Evolutionary conservation across 2,113 vertebrate genomes (phyloP).

Genomic region (Peucedramus taeniatus): DNA sequence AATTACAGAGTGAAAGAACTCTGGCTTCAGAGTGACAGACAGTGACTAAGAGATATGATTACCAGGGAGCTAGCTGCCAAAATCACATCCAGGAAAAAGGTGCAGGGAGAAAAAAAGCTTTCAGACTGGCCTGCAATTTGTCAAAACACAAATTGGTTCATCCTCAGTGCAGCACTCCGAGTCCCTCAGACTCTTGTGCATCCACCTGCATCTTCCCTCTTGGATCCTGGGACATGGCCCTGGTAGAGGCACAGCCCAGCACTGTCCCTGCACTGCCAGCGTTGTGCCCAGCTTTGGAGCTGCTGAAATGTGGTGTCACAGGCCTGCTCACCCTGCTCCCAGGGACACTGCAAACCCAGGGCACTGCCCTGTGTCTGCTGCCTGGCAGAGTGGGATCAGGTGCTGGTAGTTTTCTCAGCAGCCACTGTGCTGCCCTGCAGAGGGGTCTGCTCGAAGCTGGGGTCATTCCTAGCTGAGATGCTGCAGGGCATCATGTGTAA

Average conservation of each 20-base stretch:
- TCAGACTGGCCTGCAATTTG: neutral
- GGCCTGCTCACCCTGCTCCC: neutral
- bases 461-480: neutral
- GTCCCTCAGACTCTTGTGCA: rapidly evolving
- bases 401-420: neutral
- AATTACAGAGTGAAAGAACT: conserved; percentile 18
- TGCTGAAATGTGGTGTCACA: neutral
- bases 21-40: conserved; percentile 37
- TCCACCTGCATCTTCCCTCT: rapidly evolving
- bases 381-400: too few species aligned
- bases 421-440: neutral
- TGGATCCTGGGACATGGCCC: rapidly evolving
- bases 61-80: conserved; percentile 3
- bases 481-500: neutral
- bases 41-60: conserved; percentile 48
- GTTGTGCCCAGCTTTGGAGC: neutral
- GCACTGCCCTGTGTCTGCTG: neutral
- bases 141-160: neutral
- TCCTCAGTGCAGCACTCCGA: neutral
- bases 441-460: neutral
- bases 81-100: conserved; percentile 11
- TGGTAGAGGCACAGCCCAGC: neutral
- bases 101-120: neutral
- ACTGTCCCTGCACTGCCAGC: rapidly evolving
- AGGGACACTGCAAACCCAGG: neutral